Evolutionary conservation across 2,113 vertebrate species (phyloP).

Genomic region (Burhinus bistriatus): DNA sequence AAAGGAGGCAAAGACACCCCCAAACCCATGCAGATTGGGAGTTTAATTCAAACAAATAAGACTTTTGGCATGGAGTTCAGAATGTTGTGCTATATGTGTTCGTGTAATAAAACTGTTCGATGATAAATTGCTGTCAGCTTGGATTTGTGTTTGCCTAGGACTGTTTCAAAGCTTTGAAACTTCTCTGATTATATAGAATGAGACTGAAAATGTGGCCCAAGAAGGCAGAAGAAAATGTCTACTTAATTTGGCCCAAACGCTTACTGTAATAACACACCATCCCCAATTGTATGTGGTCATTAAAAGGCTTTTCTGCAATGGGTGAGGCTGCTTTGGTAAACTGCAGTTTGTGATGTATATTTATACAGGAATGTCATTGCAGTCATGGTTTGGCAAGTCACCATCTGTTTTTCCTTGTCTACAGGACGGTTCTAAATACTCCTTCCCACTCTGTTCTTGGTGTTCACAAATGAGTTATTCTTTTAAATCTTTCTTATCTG

Average conservation of each 20-base stretch:
- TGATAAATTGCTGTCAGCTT: neutral
- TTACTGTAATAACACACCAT: neutral
- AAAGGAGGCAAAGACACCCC: neutral
- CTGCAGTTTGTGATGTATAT: neutral
- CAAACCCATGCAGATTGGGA: neutral
- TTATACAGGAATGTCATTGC: neutral
- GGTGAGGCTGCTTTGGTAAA: neutral
- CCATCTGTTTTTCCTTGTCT: neutral
- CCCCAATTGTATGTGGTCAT: neutral
- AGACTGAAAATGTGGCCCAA: neutral
- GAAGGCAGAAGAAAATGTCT: neutral
- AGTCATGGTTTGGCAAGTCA: neutral
- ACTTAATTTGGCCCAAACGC: neutral
- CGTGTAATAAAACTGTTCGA: neutral
- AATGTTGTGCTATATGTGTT: neutral
- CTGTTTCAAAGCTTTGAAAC: neutral
- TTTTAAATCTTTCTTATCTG: constrained; percentile 24
- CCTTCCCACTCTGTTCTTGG: neutral
- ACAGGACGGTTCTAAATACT: neutral
- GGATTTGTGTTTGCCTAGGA: neutral
- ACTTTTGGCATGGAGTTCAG: neutral
- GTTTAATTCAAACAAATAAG: neutral
- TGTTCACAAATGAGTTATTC: neutral
- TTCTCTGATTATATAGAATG: neutral
- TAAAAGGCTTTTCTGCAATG: neutral